These are phyloP conservation scores for Phataginus tricuspis DNA, from an alignment of 2,797 vertebrate species.

Conservation along the genomic window DNA sequence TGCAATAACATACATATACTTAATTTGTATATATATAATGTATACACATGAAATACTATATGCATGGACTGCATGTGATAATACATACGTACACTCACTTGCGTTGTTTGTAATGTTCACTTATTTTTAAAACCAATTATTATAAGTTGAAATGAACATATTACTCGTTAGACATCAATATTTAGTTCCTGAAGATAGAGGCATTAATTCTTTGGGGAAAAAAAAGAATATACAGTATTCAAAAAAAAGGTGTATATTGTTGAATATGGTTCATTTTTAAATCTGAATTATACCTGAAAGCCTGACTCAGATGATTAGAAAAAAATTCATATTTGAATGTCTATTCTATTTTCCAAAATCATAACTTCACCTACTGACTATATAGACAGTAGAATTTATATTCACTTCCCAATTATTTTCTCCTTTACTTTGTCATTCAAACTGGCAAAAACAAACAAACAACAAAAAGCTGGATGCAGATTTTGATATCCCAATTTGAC, in stretches of 20 bases:
- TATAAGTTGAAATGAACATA: background rate
- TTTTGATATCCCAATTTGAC: background rate
- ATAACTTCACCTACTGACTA: background rate
- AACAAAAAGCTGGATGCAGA: background rate
- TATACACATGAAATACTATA: background rate
- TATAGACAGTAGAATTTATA: background rate
- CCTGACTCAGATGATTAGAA: background rate
- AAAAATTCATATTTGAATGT: background rate
- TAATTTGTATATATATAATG: background rate
- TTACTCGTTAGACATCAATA: background rate
- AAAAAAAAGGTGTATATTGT: background rate
- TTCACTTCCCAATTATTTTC: background rate
- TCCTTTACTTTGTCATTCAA: background rate
- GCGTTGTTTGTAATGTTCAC: background rate
- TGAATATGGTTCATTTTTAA: background rate
- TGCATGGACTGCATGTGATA: background rate
- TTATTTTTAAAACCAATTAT: background rate
- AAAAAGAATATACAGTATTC: background rate
- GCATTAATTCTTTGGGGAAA: background rate
- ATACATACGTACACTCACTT: background rate
- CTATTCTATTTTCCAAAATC: background rate
- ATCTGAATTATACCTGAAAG: background rate
- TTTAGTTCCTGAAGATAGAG: background rate
- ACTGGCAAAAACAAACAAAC: background rate
- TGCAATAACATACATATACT: background rate